These are phyloP conservation scores for Ceratina calcarata DNA, from an alignment of 1,140 invertebrate genomes.

Conservation along the genomic window DNA sequence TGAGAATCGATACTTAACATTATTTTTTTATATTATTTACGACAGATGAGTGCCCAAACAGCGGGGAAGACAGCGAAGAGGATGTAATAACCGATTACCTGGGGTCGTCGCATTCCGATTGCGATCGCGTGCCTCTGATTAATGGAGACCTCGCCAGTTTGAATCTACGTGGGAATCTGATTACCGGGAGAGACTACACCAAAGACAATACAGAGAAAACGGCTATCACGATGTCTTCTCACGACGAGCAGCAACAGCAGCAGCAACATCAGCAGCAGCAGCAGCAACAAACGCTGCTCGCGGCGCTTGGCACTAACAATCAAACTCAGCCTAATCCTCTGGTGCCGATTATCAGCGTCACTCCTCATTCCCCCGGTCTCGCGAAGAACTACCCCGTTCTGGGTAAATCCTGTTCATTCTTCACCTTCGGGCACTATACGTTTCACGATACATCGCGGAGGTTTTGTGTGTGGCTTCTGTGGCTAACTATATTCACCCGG, in stretches of 20 bases:
- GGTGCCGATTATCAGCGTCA: slow-evolving; percentile 92
- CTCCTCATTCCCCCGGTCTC: slow-evolving; percentile 87
- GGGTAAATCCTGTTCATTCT: slow-evolving; percentile 71
- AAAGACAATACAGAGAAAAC: slow-evolving; percentile 72
- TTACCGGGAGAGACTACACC: slow-evolving; percentile 73
- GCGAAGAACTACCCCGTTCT: slow-evolving; percentile 84
- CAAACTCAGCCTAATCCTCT: slow-evolving; percentile 77
- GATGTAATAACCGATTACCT: slow-evolving; percentile 86
- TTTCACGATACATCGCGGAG: slow-evolving; percentile 4
- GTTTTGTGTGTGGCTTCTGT: slow-evolving; percentile 29
- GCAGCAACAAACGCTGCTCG: slow-evolving; percentile 60
- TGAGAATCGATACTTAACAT: neutral
- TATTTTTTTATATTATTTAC: slow-evolving; percentile 48
- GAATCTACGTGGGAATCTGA: slow-evolving; percentile 68
- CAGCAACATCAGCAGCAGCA: slow-evolving; percentile 67
- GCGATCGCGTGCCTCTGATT: slow-evolving; percentile 67
- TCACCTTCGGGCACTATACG: neutral
- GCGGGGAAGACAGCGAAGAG: slow-evolving; percentile 85
- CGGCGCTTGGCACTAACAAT: slow-evolving; percentile 68
- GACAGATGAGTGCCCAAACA: slow-evolving; percentile 82
- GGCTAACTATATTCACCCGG: slow-evolving; percentile 47
- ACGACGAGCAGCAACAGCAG: slow-evolving; percentile 65
- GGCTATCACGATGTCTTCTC: slow-evolving; percentile 73
- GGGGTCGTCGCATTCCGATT: slow-evolving; percentile 72
- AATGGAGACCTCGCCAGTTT: slow-evolving; percentile 70